phyloP scores from a whole-genome alignment of 1,140 invertebrate species.

The Gerris buenoi region DNA sequence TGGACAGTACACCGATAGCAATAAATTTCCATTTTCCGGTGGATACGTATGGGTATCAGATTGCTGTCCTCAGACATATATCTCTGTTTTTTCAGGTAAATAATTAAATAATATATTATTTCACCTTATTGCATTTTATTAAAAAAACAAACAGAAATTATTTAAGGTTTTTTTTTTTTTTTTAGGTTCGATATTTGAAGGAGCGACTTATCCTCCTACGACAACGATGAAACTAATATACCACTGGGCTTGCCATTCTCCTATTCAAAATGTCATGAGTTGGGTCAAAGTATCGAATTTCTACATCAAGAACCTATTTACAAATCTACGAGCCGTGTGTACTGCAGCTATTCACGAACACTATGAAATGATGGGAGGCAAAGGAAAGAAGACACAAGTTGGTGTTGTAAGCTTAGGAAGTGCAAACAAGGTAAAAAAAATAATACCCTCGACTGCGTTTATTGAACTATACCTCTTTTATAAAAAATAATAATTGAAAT shows the following conservation, averaged over 20 bases:
- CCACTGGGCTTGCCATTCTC: slow-evolving; percentile 79
- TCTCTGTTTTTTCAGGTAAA: slow-evolving; percentile 39
- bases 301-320: slow-evolving; percentile 61
- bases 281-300: slow-evolving; percentile 72
- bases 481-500: too few relatives aligned
- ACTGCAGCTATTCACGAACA: slow-evolving; percentile 62
- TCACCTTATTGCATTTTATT: too few relatives aligned
- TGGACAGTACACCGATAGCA: slow-evolving; percentile 67
- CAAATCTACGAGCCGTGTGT: slow-evolving; percentile 58
- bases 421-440: slow-evolving; percentile 63
- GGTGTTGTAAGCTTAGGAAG: slow-evolving; percentile 79
- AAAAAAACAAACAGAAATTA: too few relatives aligned
- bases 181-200: slow-evolving; percentile 70
- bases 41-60: slow-evolving; percentile 80
- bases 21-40: slow-evolving; percentile 68
- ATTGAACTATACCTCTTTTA: too few relatives aligned
- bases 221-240: slow-evolving; percentile 69
- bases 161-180: too few relatives aligned
- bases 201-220: slow-evolving; percentile 59
- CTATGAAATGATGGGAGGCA: slow-evolving; percentile 49
- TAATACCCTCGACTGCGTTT: too few relatives aligned
- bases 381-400: slow-evolving; percentile 49
- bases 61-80: slow-evolving; percentile 63
- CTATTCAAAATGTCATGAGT: slow-evolving; percentile 67
- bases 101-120: too few relatives aligned